These are phyloP conservation scores for Lycorma delicatula DNA, from an alignment of 1,140 invertebrate species.

Conservation along the genomic window DNA sequence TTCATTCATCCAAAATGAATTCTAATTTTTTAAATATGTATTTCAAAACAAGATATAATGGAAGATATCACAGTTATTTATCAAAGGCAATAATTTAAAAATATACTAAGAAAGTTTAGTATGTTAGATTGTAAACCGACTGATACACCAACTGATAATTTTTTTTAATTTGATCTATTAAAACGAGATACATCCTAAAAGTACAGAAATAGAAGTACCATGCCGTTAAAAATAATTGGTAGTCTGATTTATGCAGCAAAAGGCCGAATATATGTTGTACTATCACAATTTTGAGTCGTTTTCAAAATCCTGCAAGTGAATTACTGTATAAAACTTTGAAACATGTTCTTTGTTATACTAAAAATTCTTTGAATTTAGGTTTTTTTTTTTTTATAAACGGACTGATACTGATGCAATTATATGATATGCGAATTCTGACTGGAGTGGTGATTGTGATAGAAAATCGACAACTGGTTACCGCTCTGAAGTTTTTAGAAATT, in stretches of 20 bases:
- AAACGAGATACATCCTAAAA: constrained; percentile 20
- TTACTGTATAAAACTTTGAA: no score
- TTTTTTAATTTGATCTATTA: constrained; percentile 19
- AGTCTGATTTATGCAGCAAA: constrained; percentile 30
- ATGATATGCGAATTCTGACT: constrained; percentile 37
- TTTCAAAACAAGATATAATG: no score
- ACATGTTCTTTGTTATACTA: constrained; percentile 14
- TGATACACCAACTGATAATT: no score
- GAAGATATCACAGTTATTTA: no score
- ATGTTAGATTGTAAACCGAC: constrained; percentile 35
- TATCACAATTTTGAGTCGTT: constrained; percentile 14
- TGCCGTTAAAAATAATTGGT: constrained; percentile 31
- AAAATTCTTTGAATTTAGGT: constrained; percentile 10
- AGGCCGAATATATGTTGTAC: constrained; percentile 29
- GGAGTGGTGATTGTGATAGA: constrained; percentile 32
- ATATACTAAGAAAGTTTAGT: constrained; percentile 31
- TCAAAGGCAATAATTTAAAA: no score
- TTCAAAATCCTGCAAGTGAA: constrained; percentile 25
- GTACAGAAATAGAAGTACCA: constrained; percentile 19
- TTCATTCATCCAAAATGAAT: no score
- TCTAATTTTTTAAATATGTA: no score
- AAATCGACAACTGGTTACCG: constrained; percentile 36
- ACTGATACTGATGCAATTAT: constrained; percentile 4
- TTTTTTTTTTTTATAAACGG: background rate
- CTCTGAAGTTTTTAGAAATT: constrained; percentile 30